Evolutionary conservation across 1,140 invertebrate genomes (phyloP).

Genomic region (Nasonia giraulti): DNA sequence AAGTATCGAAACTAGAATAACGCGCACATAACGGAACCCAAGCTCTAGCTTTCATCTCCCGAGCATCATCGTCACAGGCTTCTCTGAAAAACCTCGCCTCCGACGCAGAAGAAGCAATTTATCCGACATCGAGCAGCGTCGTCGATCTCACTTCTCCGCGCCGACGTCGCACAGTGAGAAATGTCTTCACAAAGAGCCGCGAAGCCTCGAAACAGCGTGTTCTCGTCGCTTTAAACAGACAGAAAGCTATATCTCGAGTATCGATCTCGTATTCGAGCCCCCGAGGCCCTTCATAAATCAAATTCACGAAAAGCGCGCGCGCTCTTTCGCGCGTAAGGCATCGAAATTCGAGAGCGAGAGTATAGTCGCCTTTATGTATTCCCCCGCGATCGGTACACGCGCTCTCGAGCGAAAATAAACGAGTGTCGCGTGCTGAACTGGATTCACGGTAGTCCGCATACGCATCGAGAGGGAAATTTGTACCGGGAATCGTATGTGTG

Average conservation of each 20-base stretch:
- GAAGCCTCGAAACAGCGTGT: background rate
- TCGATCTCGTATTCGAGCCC: constrained; percentile 23
- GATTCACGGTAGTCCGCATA: constrained; percentile 25
- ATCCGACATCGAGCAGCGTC: background rate
- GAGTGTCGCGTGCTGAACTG: constrained; percentile 10
- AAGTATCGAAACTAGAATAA: background rate
- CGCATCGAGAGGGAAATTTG: constrained; percentile 9
- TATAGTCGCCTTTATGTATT: constrained; percentile 25
- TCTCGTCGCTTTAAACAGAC: background rate
- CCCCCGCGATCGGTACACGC: background rate
- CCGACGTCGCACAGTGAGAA: background rate
- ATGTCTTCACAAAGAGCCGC: background rate
- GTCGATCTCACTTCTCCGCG: background rate
- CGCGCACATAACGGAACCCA: background rate
- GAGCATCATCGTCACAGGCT: background rate
- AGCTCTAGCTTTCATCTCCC: background rate
- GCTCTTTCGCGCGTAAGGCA: background rate
- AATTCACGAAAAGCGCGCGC: constrained; percentile 20
- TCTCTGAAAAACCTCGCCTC: constrained; percentile 5
- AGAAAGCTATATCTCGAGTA: constrained; percentile 17
- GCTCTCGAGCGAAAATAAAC: constrained; percentile 21
- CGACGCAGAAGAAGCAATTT: constrained; percentile 3
- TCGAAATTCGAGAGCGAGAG: background rate
- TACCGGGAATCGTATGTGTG: background rate
- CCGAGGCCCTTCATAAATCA: constrained; percentile 25